Base-by-base conservation (phyloP, 2,888 invertebrate genomes). In the Eledone cirrhosa region DNA sequence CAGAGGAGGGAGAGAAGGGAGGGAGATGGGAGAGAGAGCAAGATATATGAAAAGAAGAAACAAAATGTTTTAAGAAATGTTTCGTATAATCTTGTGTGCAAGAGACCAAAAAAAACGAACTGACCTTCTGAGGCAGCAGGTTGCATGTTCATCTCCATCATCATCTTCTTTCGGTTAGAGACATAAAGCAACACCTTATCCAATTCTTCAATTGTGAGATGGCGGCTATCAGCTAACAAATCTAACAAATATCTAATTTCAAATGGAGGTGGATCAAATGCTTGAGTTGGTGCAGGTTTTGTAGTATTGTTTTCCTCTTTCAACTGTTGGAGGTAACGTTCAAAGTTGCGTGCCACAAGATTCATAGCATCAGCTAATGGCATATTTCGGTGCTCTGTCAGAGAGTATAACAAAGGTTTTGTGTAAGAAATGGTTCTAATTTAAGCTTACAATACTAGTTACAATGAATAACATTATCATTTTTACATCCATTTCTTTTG, bases 361-460 rank as follows among this genome's bases (percentile, higher is more conserved):
- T 93, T 93, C 80, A 97, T 92, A 0, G 97, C 96, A 91, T 97
- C 97, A 79, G 98, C 97, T 63, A 97, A 89, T 0, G 97, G 97
- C 96, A 98, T 98, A 91, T 98, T 97, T 85, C 98, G 94, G 91
- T 98, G 98, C 89, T 97, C 98, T 94, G 92, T 83, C 89, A 80
- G 78, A 79, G 82, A 79, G 80, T 81, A 80, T 78, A 76, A 79
- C 80, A 79, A 29, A 74, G 59, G 29, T 41, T 72, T 29, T 72
- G 69, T 31, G 41, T 41, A 2, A 41, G 41, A 41, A 41, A 41
- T 2, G 41, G 41, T 41, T 11, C 11, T 41, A 5, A 41, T 41
- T 41, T 41, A 41, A 41, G 41, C 41, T 41, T 41, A 41, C 41
- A 41, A 41, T 41, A 41, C 11, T 41, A 41, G 41, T 11, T 41